Base-by-base conservation (phyloP, 2,113 vertebrate species). In the Natator depressus region DNA sequence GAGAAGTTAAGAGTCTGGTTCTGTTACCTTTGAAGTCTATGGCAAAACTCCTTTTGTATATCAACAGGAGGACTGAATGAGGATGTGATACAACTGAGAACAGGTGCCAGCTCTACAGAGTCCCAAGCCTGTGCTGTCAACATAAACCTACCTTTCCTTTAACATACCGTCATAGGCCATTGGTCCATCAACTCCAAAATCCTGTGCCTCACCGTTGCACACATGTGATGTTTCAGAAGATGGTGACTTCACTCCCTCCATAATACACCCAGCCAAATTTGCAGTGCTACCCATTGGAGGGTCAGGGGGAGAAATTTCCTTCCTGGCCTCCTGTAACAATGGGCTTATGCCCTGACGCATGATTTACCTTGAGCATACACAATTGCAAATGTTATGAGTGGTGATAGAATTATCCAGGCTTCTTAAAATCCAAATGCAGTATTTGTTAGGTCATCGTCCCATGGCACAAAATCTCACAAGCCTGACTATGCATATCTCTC, bases 121-220 rank as follows among this genome's bases (percentile, higher is more conserved):
- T 94, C 25, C 53, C 27, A 50, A 65, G 57, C 29, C 75, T 84
- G 84, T 91, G 83, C 76, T 27, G 3, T 78, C 42, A 78, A 90
- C 51, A 89, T 85, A 94, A 95, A 50, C 5, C 19, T 1, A 14
- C 53, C 50, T 88, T 97, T 91, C 91, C 51, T 94, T 96, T 94
- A 51, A 19, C 69, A 79, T 53, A 11, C 31, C 82, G 35, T 84
- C 80, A 93, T 22, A 47, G 78, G 84, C 12, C 81, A 89, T 5
- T 42, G 46, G 14, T 79, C 59, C 89, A 1, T 69, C 22, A 47
- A 57, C 76, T 76, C 95, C 78, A 49, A 81, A 82, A 91, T 27
- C 51, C 91, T 88, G 25, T 90, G 11, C 84, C 38, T 80, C 50
- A 47, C 62, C 78, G 62, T 80, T 89, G 50, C 38, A 81, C 11